Evolutionary conservation across 2,888 invertebrate species (phyloP).

Genomic region (Pristionchus fissidentatus): DNA sequence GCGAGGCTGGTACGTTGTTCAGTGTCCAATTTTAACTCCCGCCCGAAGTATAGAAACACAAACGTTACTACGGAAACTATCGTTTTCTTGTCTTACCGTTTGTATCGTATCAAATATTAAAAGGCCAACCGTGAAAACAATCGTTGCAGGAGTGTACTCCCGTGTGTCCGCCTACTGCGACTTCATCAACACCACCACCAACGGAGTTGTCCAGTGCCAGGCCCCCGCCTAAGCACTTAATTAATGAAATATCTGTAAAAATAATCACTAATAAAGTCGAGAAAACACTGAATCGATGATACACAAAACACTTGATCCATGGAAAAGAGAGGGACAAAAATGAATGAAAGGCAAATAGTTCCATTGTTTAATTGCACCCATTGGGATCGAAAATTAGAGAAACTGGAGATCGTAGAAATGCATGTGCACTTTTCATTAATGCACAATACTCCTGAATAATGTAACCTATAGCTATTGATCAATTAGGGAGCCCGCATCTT

Average conservation of each 20-base stretch:
- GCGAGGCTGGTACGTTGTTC: conserved; percentile 41
- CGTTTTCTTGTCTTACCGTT: no score
- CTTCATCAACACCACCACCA: conserved; percentile 45
- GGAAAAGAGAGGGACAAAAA: background rate
- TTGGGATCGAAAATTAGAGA: no score
- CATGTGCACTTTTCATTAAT: no score
- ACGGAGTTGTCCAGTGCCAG: conserved; percentile 74
- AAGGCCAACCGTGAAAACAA: background rate
- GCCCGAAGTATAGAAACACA: background rate
- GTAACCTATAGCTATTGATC: no score
- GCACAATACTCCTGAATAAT: no score
- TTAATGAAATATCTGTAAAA: conserved; percentile 1
- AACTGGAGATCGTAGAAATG: no score
- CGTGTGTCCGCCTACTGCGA: conserved; percentile 49
- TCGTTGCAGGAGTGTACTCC: conserved; percentile 49
- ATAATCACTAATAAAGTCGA: background rate
- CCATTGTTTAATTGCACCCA: no score
- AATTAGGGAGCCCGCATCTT: no score
- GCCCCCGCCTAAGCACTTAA: conserved; percentile 71
- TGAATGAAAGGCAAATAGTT: background rate
- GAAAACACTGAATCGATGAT: conserved; percentile 29
- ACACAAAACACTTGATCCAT: conserved; percentile 2
- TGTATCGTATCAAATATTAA: background rate
- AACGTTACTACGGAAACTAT: background rate
- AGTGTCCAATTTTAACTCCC: no score